phyloP scores from a whole-genome alignment of 2,113 vertebrate species.

The Cheilinus undulatus region DNA sequence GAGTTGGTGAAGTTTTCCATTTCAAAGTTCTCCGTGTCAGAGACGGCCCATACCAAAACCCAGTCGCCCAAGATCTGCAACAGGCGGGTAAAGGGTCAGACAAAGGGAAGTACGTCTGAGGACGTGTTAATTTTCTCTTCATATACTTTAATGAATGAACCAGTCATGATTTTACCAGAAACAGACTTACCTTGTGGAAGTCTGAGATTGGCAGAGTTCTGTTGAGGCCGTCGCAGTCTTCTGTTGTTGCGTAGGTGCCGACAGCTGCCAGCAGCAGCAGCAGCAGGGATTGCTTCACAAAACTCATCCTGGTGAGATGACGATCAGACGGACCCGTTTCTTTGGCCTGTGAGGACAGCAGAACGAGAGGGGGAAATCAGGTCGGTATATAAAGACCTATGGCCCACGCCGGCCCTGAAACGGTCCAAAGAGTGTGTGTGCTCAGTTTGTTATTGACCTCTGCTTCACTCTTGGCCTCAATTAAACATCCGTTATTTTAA shows the following conservation, averaged over 20 bases:
- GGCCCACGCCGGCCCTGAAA: too few species aligned
- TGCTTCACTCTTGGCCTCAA: background rate
- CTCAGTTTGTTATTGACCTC: background rate
- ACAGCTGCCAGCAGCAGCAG: constrained; percentile 19
- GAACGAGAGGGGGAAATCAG: background rate
- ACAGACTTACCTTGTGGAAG: constrained; percentile 25
- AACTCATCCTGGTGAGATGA: constrained; percentile 16
- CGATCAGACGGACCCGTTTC: background rate
- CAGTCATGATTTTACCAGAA: background rate
- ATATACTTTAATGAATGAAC: background rate
- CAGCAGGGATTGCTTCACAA: background rate
- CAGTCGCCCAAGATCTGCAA: constrained; percentile 19
- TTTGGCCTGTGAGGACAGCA: background rate
- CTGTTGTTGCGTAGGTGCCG: background rate
- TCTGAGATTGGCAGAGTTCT: background rate
- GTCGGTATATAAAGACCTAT: background rate
- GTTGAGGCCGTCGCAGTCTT: background rate
- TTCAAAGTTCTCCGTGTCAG: rapidly evolving
- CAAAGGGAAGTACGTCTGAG: background rate
- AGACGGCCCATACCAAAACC: constrained; percentile 26
- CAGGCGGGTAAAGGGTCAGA: background rate
- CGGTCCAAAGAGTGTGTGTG: constrained; percentile 36
- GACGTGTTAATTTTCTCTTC: background rate
- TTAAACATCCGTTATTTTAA: too few species aligned
- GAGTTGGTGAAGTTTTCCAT: background rate